Evolutionary conservation across 2,113 vertebrate genomes (phyloP).

Genomic region (Amphiprion percula): DNA sequence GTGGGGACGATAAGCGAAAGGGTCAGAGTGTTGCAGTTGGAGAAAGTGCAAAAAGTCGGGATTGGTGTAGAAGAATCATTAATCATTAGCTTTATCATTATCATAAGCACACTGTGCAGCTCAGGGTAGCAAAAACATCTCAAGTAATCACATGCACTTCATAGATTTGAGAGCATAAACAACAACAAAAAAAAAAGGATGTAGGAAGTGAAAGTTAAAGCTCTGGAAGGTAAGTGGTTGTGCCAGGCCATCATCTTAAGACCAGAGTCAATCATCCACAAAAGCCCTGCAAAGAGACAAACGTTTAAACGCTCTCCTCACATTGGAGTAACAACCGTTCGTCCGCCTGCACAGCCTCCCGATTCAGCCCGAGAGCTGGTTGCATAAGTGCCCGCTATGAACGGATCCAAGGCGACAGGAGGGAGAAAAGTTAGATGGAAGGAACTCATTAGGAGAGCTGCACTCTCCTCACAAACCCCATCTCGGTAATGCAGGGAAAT

Average conservation of each 20-base stretch:
- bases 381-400: slow-evolving; percentile 61
- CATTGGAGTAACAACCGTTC: slow-evolving; percentile 73
- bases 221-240: slow-evolving; percentile 59
- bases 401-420: slow-evolving; percentile 72
- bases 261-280: slow-evolving; percentile 68
- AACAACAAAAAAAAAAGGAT: slow-evolving; percentile 13
- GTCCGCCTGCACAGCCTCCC: slow-evolving; percentile 36
- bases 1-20: slow-evolving; percentile 38
- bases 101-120: neutral
- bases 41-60: slow-evolving; percentile 35
- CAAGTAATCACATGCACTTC: neutral
- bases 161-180: slow-evolving; percentile 15
- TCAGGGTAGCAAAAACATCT: neutral
- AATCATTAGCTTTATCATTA: slow-evolving; percentile 36
- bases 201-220: slow-evolving; percentile 14
- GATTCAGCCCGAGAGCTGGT: slow-evolving; percentile 45
- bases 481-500: slow-evolving; percentile 56
- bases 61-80: slow-evolving; percentile 6
- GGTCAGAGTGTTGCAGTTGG: slow-evolving; percentile 31
- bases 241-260: slow-evolving; percentile 67
- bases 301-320: slow-evolving; percentile 63
- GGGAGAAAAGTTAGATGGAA: slow-evolving; percentile 68
- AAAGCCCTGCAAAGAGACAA: slow-evolving; percentile 65
- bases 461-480: slow-evolving; percentile 48
- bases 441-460: slow-evolving; percentile 67